Evolutionary conservation across 2,797 vertebrate genomes (phyloP).

Genomic region (Eremophila alpestris): DNA sequence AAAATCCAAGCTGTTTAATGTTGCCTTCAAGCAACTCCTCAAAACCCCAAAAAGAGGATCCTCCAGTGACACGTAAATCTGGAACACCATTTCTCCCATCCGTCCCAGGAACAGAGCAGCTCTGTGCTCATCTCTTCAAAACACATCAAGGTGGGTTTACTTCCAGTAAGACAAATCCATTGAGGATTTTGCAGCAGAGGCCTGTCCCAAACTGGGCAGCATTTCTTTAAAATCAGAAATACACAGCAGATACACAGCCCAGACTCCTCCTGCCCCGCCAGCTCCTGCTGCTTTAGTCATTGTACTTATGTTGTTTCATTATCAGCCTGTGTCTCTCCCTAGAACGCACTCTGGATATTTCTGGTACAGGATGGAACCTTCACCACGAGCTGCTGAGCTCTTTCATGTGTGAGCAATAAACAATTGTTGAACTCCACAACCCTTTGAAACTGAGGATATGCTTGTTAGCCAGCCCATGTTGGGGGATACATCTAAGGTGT

Average conservation of each 20-base stretch:
- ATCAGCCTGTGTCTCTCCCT: background rate
- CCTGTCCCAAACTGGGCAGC: rapidly evolving
- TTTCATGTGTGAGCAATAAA: background rate
- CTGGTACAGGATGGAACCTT: background rate
- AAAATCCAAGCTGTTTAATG: background rate
- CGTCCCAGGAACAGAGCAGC: background rate
- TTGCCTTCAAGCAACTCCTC: background rate
- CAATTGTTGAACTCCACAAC: background rate
- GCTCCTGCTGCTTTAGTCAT: background rate
- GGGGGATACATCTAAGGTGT: background rate
- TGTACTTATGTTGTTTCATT: background rate
- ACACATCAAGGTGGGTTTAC: background rate
- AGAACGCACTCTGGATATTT: background rate
- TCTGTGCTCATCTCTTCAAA: background rate
- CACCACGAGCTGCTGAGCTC: background rate
- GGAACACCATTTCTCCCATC: background rate
- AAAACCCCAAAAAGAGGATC: background rate
- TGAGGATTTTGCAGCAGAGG: background rate
- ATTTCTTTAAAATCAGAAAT: background rate
- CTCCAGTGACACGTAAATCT: background rate
- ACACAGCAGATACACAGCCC: background rate
- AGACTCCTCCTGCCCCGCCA: background rate
- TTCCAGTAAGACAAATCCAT: background rate
- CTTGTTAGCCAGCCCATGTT: background rate
- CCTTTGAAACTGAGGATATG: background rate